Conservation (phyloP, 2,113 vertebrate genomes). For the Podiceps cristatus region DNA sequence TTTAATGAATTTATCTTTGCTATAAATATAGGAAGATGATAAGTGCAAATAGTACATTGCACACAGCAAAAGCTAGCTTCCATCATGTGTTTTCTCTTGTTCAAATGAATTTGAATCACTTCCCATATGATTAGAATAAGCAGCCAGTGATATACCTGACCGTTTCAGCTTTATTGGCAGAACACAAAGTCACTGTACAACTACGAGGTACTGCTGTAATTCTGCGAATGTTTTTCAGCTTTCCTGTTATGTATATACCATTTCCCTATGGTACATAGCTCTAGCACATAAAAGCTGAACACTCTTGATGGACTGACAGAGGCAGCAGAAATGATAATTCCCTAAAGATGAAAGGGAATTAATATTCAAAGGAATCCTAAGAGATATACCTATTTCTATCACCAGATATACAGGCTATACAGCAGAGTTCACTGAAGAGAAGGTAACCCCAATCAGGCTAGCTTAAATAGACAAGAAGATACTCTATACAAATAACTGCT, state of each 20-base stretch:
- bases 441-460: background rate
- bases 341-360: conserved; percentile 51
- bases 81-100: background rate
- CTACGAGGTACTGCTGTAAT: background rate
- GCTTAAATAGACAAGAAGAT: conserved; percentile 5
- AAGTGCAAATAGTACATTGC: background rate
- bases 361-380: background rate
- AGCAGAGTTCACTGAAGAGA: background rate
- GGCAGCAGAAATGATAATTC: conserved; percentile 24
- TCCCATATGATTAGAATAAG: background rate
- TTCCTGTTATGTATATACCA: background rate
- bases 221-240: background rate
- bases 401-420: background rate
- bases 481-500: background rate
- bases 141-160: background rate
- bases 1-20: background rate
- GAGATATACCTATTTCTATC: background rate
- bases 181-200: background rate
- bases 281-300: background rate
- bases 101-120: background rate
- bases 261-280: background rate
- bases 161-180: background rate
- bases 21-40: background rate
- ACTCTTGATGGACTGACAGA: conserved; percentile 22
- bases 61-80: background rate